These are phyloP conservation scores for Scomberomorus guttatus DNA, from an alignment of 2,797 vertebrate species.

Conservation along the genomic window DNA sequence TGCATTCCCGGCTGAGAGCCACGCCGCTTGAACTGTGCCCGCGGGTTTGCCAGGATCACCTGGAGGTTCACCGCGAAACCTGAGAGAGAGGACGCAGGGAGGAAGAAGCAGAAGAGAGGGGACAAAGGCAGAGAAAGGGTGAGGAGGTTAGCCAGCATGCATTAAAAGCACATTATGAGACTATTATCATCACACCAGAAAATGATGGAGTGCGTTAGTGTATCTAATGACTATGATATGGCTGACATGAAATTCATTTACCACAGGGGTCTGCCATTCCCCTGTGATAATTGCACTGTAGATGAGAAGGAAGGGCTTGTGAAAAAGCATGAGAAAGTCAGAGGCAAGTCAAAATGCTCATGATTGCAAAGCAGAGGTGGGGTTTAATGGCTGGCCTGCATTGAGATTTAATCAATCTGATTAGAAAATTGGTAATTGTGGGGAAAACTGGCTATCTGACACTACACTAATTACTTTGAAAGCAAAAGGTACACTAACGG, in stretches of 20 bases:
- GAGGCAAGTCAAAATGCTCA: slow-evolving; percentile 32
- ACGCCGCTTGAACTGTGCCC: slow-evolving; percentile 94
- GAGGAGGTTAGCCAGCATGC: slow-evolving; percentile 28
- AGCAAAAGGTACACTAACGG: slow-evolving; percentile 1
- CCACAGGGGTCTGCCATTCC: slow-evolving; percentile 47
- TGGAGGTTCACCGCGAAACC: slow-evolving; percentile 98
- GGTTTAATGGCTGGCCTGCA: slow-evolving; percentile 36
- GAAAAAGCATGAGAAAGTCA: slow-evolving; percentile 21
- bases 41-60: slow-evolving; percentile 94
- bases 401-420: slow-evolving; percentile 58
- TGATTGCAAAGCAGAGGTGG: slow-evolving; percentile 37
- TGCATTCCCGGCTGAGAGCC: slow-evolving; percentile 99
- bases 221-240: slow-evolving; percentile 62
- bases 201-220: slow-evolving; percentile 61
- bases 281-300: slow-evolving; percentile 54
- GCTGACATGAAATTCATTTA: slow-evolving; percentile 63
- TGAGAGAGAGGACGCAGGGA: slow-evolving; percentile 62
- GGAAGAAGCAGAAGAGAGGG: too few species aligned
- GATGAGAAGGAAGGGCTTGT: slow-evolving; percentile 36
- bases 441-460: slow-evolving; percentile 6
- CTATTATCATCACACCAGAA: slow-evolving; percentile 64
- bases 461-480: slow-evolving; percentile 10
- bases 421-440: slow-evolving; percentile 31
- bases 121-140: neutral
- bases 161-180: slow-evolving; percentile 60